These are phyloP conservation scores for Laticauda laticaudata DNA, from an alignment of 2,113 vertebrate genomes.

Conservation along the genomic window DNA sequence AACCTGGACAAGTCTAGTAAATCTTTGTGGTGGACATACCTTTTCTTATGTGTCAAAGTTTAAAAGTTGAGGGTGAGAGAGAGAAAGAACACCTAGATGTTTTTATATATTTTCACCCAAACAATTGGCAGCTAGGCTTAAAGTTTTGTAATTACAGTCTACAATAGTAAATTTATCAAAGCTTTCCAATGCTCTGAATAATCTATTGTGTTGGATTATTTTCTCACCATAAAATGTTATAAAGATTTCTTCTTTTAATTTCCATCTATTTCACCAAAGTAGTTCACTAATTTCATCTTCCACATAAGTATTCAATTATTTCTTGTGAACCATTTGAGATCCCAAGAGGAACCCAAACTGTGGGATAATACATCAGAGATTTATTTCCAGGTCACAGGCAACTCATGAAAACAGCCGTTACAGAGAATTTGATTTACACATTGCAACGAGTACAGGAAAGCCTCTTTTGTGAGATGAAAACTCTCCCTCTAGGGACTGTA, in stretches of 20 bases:
- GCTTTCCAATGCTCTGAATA: neutral
- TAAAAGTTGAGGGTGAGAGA: neutral
- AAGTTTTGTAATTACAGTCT: no score
- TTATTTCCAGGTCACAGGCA: slow-evolving; percentile 47
- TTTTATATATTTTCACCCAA: neutral
- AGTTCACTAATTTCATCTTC: neutral
- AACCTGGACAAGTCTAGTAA: neutral
- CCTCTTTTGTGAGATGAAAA: slow-evolving; percentile 45
- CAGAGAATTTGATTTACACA: slow-evolving; percentile 48
- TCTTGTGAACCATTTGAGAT: slow-evolving; percentile 2
- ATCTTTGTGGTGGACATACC: neutral
- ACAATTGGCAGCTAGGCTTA: neutral
- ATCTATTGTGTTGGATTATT: slow-evolving; percentile 7
- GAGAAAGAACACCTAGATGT: neutral
- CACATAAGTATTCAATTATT: slow-evolving; percentile 29
- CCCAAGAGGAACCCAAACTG: slow-evolving; percentile 35
- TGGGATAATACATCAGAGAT: slow-evolving; percentile 27
- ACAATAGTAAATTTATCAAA: neutral
- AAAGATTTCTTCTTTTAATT: slow-evolving; percentile 27
- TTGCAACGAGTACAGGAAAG: slow-evolving; percentile 39
- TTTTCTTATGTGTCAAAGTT: neutral
- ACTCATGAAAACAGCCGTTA: slow-evolving; percentile 49
- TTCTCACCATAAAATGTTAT: neutral
- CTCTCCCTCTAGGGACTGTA: slow-evolving; percentile 38
- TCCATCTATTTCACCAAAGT: slow-evolving; percentile 18